phyloP scores from a whole-genome alignment of 1,140 invertebrate species.

The Parapsyche elsis region DNA sequence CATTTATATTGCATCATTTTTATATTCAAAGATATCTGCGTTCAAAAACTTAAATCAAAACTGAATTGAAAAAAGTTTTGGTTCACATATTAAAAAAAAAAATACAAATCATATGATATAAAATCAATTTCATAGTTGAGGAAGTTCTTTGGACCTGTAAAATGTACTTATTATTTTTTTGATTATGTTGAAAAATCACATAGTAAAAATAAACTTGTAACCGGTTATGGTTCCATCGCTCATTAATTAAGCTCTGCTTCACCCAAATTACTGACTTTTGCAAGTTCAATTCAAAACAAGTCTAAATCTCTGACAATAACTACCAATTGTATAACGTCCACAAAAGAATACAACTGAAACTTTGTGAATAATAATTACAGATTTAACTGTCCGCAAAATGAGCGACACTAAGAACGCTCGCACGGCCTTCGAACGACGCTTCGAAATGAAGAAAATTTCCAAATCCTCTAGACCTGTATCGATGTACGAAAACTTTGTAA shows the following conservation, averaged over 20 bases:
- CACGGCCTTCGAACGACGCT: neutral
- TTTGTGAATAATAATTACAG: neutral
- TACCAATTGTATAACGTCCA: neutral
- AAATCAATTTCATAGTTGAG: no score
- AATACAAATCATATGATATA: no score
- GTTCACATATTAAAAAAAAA: no score
- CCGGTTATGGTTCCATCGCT: no score
- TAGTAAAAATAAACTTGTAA: no score
- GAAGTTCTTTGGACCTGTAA: no score
- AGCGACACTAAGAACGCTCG: neutral
- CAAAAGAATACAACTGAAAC: neutral
- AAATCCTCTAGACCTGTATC: slow-evolving; percentile 5
- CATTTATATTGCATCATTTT: no score
- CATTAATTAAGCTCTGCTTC: neutral
- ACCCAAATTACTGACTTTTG: neutral
- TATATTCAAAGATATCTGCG: no score
- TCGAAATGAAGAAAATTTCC: neutral
- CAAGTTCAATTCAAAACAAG: neutral
- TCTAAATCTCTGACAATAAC: neutral
- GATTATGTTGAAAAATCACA: no score
- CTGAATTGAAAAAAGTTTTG: no score
- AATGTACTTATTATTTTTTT: no score
- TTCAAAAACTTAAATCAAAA: no score
- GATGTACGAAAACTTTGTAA: slow-evolving; percentile 15
- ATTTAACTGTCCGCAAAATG: neutral